Evolutionary conservation across 2,888 invertebrate species (phyloP), one percentile per base, ranked within the genome.

Genomic region (Sericinus montela): DNA sequence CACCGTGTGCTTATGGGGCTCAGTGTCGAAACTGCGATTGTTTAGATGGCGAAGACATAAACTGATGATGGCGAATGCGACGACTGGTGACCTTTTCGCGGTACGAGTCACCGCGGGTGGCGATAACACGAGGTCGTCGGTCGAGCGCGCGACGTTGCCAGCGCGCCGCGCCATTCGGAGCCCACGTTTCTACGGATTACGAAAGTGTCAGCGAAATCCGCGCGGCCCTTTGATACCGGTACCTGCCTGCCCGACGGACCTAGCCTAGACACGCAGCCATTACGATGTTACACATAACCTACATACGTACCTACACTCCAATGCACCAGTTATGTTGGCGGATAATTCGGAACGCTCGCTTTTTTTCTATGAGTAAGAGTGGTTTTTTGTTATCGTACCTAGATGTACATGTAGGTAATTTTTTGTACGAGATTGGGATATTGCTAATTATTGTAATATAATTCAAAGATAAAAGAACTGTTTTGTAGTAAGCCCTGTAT

Each of bases 51-150:
- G 72, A 78, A 78, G 78, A 79, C 75, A 74, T 76, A 67, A 73
- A 75, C 67, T 69, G 74, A 77, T 75, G 72, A 71, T 72, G 72
- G 67, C 59, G 63, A 69, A 67, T 63, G 67, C 67, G 62, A 69
- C 60, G 72, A 74, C 65, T 80, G 78, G 81, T 88, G 87, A 84
- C 89, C 88, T 83, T 87, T 74, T 69, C 71, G 65, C 63, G 69
- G 74, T 75, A 75, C 82, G 74, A 79, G 78, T 75, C 82, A 75
- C 72, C 73, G 76, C 79, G 77, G 72, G 71, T 67, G 72, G 79
- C 80, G 85, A 85, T 84, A 81, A 77, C 77, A 67, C 78, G 84
- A 84, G 83, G 87, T 82, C 84, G 86, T 83, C 83, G 83, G 75
- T 80, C 79, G 75, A 65, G 67, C 58, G 73, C 58, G 84, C 85